Percentiles rank a stretch among this genome's conserved stretches.
Conservation (phyloP, 2,113 vertebrate species). For the Smithornis capensis region DNA sequence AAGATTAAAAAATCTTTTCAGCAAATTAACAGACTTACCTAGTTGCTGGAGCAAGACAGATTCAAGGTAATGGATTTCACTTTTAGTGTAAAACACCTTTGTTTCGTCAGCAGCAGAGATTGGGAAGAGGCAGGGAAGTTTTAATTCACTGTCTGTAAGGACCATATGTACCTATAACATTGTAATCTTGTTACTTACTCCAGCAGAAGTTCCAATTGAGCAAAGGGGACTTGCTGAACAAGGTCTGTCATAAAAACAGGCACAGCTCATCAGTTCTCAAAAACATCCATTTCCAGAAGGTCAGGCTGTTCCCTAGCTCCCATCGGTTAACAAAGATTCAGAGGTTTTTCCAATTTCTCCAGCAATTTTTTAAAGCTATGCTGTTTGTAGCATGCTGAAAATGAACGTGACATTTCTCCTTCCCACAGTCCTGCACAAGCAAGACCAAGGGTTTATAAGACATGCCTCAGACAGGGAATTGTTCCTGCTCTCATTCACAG, state of each 20-base stretch:
- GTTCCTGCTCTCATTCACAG: background rate
- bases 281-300: background rate
- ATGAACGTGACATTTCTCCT: background rate
- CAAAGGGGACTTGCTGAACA: background rate
- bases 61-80: background rate
- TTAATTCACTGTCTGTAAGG: background rate
- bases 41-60: background rate
- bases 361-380: background rate
- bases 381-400: background rate
- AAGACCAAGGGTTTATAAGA: background rate
- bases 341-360: background rate
- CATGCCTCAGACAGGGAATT: background rate
- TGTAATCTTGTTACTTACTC: background rate
- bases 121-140: background rate
- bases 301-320: background rate
- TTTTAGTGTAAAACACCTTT: background rate
- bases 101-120: background rate
- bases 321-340: background rate
- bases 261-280: background rate
- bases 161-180: background rate
- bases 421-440: no score
- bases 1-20: background rate
- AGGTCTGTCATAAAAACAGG: background rate
- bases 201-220: background rate
- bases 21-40: conserved; percentile 21